Base-by-base conservation (phyloP, 2,888 invertebrate species). In the Eugnorisma glareosa region DNA sequence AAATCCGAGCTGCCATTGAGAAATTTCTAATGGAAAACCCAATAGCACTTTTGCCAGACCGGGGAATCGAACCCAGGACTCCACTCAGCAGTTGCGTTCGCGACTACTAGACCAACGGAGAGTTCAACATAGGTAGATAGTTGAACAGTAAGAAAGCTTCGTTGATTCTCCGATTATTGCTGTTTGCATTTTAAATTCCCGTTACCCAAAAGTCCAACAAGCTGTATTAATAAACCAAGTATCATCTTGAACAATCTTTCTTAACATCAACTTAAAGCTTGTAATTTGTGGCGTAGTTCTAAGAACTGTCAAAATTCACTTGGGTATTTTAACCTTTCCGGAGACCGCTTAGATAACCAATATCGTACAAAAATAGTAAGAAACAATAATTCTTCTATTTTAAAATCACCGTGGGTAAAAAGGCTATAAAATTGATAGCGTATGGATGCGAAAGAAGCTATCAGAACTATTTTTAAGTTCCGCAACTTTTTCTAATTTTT, bases 401-500 rank as follows among this genome's bases (percentile, higher is more conserved):
- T 73, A 82, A 77, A 67, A 74, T 73, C 54, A 35, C 77, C 78
- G 76, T 79, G 73, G 67, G 79, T 83, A 76, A 81, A 88, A 84
- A 79, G 77, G 73, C 80, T 61, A 88, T 88, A 85, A 88, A 87
- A 86, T 75, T 64, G 64, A 69, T 72, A 84, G 35, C 61, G 40
- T 68, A 61, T 81, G 78, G 77, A 82, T 66, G 75, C 73, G 72
- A 84, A 82, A 74, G 73, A 70, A 76, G 81, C 79, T 72, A 74
- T 75, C 35, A 73, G 86, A 80, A 80, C 70, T 82, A 77, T 73
- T 68, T 79, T 70, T 77, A 88, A 74, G 73, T 79, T 87, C 82
- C 57, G 89, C 86, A 83, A 86, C 73, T 83, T 86, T 75, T 81
- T 82, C 68, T 35, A 78, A 31, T 37, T 75, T 75, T 81, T 82